These are phyloP conservation scores for Cecidostiba fungosa DNA, from an alignment of 2,888 invertebrate species.

Conservation along the genomic window DNA sequence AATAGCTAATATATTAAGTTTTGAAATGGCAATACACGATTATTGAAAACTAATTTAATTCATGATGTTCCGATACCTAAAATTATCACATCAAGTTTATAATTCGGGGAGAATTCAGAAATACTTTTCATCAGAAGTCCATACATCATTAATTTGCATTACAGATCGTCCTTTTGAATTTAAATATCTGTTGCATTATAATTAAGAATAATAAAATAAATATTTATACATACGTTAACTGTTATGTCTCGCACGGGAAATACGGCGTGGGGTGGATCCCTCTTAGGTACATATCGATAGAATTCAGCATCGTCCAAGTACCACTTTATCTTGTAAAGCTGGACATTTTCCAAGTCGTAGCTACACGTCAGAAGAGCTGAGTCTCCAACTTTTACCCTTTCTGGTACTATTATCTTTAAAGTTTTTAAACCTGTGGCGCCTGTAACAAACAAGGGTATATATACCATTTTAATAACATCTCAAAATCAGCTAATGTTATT, in stretches of 20 bases:
- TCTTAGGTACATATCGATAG: constrained; percentile 88
- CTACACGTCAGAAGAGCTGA: constrained; percentile 76
- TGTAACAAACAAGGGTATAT: constrained; percentile 68
- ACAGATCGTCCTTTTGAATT: too few species aligned
- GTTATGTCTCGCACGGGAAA: constrained; percentile 86
- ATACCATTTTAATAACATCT: too few species aligned
- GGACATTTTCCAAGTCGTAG: constrained; percentile 74
- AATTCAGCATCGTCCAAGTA: constrained; percentile 88
- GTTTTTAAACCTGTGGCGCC: constrained; percentile 76
- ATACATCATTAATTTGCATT: too few species aligned
- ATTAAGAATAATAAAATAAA: background rate
- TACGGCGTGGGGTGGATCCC: constrained; percentile 86
- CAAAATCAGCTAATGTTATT: too few species aligned
- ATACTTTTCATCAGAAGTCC: too few species aligned
- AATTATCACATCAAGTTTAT: too few species aligned
- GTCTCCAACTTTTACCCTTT: constrained; percentile 76
- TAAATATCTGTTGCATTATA: background rate
- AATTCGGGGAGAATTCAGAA: too few species aligned
- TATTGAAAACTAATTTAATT: too few species aligned
- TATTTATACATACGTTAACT: constrained; percentile 85
- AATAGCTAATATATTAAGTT: too few species aligned
- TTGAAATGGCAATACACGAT: too few species aligned
- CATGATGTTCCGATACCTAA: too few species aligned
- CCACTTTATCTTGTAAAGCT: constrained; percentile 89
- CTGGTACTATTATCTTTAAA: constrained; percentile 76